Evolutionary conservation across 2,797 vertebrate species (phyloP).

Genomic region (Myotis vivesi): DNA sequence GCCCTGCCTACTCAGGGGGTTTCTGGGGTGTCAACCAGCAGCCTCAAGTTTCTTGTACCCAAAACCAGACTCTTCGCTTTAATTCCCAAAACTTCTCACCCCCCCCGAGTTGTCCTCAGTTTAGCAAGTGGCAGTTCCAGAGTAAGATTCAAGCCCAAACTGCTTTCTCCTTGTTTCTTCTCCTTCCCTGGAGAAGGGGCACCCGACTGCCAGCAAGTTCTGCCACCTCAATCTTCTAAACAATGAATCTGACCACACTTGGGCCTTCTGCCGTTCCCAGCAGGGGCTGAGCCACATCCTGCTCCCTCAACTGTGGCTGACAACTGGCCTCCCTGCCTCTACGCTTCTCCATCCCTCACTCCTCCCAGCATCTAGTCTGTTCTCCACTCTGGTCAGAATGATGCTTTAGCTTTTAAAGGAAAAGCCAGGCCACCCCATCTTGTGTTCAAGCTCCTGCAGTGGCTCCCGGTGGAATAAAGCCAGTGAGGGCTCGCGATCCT

Average conservation of each 20-base stretch:
- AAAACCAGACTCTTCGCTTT: background rate
- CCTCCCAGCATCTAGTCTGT: background rate
- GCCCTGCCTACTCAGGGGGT: background rate
- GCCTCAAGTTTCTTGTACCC: background rate
- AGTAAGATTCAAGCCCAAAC: background rate
- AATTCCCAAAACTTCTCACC: background rate
- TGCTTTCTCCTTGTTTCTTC: background rate
- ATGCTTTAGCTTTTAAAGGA: background rate
- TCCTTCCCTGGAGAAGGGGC: background rate
- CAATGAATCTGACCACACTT: background rate
- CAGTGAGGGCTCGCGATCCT: too few species aligned
- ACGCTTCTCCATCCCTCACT: fast-evolving
- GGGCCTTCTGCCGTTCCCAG: fast-evolving
- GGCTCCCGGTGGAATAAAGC: background rate
- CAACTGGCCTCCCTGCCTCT: background rate
- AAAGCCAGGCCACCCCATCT: background rate
- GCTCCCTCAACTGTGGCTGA: background rate
- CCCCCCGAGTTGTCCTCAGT: background rate
- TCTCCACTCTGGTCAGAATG: background rate
- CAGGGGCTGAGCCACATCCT: background rate
- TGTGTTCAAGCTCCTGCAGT: background rate
- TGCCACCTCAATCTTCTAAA: background rate
- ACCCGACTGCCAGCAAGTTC: background rate
- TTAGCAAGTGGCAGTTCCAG: background rate
- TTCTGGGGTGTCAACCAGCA: background rate